These are phyloP conservation scores for Scolopax bukidnonensis DNA, from an alignment of 2,797 vertebrate species.

Conservation along the genomic window DNA sequence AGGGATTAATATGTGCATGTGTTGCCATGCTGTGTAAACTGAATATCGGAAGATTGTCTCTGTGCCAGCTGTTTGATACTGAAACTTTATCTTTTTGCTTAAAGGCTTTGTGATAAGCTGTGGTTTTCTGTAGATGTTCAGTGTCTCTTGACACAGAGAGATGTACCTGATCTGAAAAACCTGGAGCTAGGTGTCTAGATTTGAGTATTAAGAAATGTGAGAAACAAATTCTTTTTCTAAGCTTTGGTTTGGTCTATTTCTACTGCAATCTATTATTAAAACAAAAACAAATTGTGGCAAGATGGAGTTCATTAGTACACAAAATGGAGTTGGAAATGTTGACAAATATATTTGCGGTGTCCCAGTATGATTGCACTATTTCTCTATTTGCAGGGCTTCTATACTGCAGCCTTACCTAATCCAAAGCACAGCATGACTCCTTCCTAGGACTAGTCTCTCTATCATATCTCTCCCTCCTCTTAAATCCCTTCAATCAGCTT, in stretches of 20 bases:
- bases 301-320: neutral
- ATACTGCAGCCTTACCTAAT: neutral
- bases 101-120: neutral
- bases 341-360: neutral
- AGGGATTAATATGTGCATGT: accelerated
- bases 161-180: neutral
- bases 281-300: neutral
- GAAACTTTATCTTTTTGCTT: neutral
- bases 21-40: neutral
- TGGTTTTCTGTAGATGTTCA: neutral
- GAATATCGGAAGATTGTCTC: neutral
- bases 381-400: neutral
- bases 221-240: too few relatives aligned
- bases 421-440: neutral
- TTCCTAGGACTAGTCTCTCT: neutral
- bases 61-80: neutral
- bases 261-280: neutral
- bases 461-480: neutral
- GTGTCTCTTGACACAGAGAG: neutral
- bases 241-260: neutral
- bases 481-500: conserved; percentile 42
- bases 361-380: neutral
- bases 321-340: neutral
- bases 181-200: neutral
- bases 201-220: neutral